Evolutionary conservation across 1,140 invertebrate species (phyloP).

Genomic region (Apocrypta bakeri): DNA sequence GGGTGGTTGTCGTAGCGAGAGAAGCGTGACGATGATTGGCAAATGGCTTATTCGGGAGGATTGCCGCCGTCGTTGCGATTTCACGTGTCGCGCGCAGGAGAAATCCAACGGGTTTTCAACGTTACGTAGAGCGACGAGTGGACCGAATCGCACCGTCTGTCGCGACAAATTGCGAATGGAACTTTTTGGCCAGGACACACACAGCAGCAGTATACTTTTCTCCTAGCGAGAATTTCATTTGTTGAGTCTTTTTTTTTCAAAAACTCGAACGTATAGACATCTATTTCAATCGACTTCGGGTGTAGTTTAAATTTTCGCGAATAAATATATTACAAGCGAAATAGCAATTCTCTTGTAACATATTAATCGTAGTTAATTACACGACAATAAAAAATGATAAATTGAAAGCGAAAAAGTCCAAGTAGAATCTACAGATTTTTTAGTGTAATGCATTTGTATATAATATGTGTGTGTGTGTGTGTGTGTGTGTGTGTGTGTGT

Average conservation of each 20-base stretch:
- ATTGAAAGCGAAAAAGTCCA: not conserved
- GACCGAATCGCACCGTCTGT: not conserved
- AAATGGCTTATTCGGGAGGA: slow-evolving; percentile 20
- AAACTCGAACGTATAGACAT: too few relatives aligned
- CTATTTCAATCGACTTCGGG: too few relatives aligned
- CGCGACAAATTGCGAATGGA: not conserved
- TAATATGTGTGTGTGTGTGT: too few relatives aligned
- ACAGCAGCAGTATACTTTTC: not conserved
- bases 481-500: too few relatives aligned
- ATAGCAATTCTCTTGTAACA: too few relatives aligned
- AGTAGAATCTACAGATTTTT: not conserved
- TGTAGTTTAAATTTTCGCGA: too few relatives aligned
- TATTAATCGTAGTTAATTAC: not conserved
- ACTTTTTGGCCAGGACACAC: not conserved
- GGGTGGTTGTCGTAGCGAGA: not conserved
- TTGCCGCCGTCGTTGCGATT: slow-evolving; percentile 2
- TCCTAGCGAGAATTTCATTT: not conserved
- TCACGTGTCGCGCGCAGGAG: slow-evolving; percentile 12
- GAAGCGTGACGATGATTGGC: slow-evolving; percentile 30
- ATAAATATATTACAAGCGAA: too few relatives aligned
- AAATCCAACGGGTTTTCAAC: slow-evolving; percentile 1
- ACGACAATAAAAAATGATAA: not conserved
- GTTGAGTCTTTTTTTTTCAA: too few relatives aligned
- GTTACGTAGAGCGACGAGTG: not conserved
- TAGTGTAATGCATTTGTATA: not conserved